Evolutionary conservation across 2,888 invertebrate genomes (phyloP).

Genomic region (Aradus depressus): DNA sequence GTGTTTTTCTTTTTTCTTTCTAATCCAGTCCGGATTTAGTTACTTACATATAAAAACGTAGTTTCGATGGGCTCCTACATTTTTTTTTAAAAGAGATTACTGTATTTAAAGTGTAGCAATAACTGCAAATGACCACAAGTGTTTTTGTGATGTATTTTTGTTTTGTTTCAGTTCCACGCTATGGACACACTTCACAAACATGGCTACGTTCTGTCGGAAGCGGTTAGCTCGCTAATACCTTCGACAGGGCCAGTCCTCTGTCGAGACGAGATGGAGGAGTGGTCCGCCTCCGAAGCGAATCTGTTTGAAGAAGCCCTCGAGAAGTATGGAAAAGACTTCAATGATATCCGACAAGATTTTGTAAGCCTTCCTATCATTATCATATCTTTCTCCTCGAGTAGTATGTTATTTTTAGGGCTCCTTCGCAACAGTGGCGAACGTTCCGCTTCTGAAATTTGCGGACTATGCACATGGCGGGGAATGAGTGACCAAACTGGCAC

Average conservation of each 20-base stretch:
- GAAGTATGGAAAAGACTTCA: constrained; percentile 97
- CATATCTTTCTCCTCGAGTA: no score
- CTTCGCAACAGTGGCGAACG: no score
- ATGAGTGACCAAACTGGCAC: no score
- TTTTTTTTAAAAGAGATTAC: no score
- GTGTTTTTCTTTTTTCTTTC: background rate
- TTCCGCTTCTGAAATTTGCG: no score
- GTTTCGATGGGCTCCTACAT: no score
- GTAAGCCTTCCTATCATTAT: constrained; percentile 64
- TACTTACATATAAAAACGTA: no score
- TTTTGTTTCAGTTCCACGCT: constrained; percentile 70
- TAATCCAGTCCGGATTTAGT: no score
- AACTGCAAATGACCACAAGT: no score
- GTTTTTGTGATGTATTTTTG: constrained; percentile 17
- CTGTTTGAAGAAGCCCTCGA: constrained; percentile 98
- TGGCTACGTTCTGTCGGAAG: constrained; percentile 79
- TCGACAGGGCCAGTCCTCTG: constrained; percentile 91
- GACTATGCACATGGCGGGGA: no score
- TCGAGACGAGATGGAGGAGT: constrained; percentile 99
- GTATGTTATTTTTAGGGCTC: no score
- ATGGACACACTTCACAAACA: constrained; percentile 95
- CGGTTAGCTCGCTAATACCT: constrained; percentile 86
- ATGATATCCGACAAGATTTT: constrained; percentile 95
- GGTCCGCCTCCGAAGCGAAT: constrained; percentile 98
- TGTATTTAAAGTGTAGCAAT: no score